Conservation (phyloP, 2,888 invertebrate species). For the Meganola albula region DNA sequence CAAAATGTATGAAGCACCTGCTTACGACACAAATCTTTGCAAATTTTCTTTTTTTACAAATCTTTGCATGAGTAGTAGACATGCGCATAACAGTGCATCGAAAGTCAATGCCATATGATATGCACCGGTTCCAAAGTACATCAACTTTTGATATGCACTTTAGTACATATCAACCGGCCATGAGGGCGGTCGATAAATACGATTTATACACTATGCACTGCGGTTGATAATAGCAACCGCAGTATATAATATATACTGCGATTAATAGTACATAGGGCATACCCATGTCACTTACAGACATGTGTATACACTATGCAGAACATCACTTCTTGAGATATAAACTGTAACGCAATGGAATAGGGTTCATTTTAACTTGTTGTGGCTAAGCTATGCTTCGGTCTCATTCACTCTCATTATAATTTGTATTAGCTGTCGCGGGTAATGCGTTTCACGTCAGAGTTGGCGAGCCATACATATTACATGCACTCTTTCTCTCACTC, state of each 20-base stretch:
- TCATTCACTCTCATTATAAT: conserved; percentile 11
- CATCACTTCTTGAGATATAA: conserved; percentile 10
- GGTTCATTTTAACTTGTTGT: conserved; percentile 11
- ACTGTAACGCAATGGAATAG: conserved; percentile 11
- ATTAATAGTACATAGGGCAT: conserved; percentile 9
- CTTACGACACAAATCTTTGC: conserved; percentile 10
- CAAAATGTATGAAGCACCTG: conserved; percentile 10
- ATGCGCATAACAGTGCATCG: conserved; percentile 10
- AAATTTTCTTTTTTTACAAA: conserved; percentile 10
- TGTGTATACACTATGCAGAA: conserved; percentile 10
- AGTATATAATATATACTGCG: conserved; percentile 8
- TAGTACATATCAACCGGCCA: conserved; percentile 11
- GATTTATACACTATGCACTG: conserved; percentile 12
- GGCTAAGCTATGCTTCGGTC: conserved; percentile 11
- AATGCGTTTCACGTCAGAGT: conserved; percentile 11
- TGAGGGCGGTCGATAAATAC: conserved; percentile 12
- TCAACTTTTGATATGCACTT: conserved; percentile 13
- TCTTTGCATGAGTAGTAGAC: conserved; percentile 10
- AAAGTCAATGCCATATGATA: conserved; percentile 11
- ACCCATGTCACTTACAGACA: conserved; percentile 8
- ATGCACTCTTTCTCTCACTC: conserved; percentile 10
- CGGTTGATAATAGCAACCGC: conserved; percentile 11
- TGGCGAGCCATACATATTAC: conserved; percentile 11
- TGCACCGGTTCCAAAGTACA: conserved; percentile 13
- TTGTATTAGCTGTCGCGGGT: conserved; percentile 11